phyloP scores from a whole-genome alignment of 1,140 invertebrate species.

The Trissolcus basalis region DNA sequence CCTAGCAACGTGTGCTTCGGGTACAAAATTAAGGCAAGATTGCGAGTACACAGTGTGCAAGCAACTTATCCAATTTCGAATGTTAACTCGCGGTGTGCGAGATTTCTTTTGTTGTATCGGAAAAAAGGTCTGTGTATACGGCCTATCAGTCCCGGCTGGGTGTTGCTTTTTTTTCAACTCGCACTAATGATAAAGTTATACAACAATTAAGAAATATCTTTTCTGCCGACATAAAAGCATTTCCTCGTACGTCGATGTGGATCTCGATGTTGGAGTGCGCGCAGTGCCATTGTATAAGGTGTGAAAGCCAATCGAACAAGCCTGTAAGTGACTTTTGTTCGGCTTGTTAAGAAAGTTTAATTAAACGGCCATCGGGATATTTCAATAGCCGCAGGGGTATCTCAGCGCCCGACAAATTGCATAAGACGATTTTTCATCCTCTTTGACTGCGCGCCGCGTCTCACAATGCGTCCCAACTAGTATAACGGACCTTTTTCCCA shows the following conservation, averaged over 20 bases:
- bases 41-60: slow-evolving; percentile 16
- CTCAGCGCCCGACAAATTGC: slow-evolving; percentile 13
- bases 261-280: slow-evolving; percentile 41
- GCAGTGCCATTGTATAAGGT: slow-evolving; percentile 46
- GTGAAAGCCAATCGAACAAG: slow-evolving; percentile 30
- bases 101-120: not conserved
- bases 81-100: not conserved
- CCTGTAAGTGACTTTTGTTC: slow-evolving; percentile 25
- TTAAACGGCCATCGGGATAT: slow-evolving; percentile 22
- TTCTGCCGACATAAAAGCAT: slow-evolving; percentile 51
- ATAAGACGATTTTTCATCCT: slow-evolving; percentile 25
- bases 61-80: slow-evolving; percentile 21
- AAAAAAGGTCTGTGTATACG: not conserved
- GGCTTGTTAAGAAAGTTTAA: slow-evolving; percentile 39
- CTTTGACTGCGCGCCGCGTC: not conserved
- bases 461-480: slow-evolving; percentile 12
- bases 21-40: slow-evolving; percentile 19
- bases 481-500: slow-evolving; percentile 37
- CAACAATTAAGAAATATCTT: slow-evolving; percentile 48
- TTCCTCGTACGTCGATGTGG: slow-evolving; percentile 52
- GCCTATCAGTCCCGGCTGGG: not conserved
- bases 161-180: not conserved
- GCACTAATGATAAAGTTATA: slow-evolving; percentile 35
- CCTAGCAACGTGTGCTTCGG: not conserved
- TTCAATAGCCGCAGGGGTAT: slow-evolving; percentile 12